Conservation (phyloP, 1,140 invertebrate species). For the Chelonus insularis region DNA sequence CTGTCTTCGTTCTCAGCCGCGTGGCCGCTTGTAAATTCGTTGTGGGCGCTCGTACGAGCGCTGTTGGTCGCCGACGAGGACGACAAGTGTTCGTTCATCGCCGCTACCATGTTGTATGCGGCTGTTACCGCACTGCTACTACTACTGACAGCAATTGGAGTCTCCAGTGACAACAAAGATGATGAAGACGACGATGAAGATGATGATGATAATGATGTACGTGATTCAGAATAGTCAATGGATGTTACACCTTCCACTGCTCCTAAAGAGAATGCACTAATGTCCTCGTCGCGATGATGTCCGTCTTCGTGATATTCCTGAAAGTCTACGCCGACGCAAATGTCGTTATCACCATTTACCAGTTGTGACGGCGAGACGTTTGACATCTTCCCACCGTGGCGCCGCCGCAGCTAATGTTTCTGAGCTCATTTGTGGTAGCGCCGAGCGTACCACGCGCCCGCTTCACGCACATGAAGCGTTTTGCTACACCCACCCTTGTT, state of each 20-base stretch:
- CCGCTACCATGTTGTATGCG: slow-evolving; percentile 56
- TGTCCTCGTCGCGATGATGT: not conserved
- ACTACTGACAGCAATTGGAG: not conserved
- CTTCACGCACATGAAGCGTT: slow-evolving; percentile 37
- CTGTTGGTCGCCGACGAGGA: slow-evolving; percentile 50
- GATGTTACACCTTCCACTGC: not conserved
- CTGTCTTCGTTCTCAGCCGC: slow-evolving; percentile 33
- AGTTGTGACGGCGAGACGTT: slow-evolving; percentile 37
- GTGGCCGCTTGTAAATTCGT: slow-evolving; percentile 19
- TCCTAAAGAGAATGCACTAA: not conserved
- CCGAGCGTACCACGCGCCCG: slow-evolving; percentile 42
- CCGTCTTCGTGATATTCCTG: slow-evolving; percentile 18
- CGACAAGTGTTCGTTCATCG: slow-evolving; percentile 58
- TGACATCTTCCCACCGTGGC: slow-evolving; percentile 41
- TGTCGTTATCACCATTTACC: slow-evolving; percentile 44
- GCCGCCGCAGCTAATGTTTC: slow-evolving; percentile 27
- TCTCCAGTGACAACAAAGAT: not conserved
- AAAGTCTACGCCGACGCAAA: slow-evolving; percentile 8
- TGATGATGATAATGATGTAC: slow-evolving; percentile 12
- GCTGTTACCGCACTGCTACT: slow-evolving; percentile 24
- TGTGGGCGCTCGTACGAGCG: slow-evolving; percentile 34
- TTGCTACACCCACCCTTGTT: slow-evolving; percentile 1
- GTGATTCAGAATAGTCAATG: slow-evolving; percentile 11
- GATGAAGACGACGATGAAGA: slow-evolving; percentile 8
- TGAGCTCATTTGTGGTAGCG: slow-evolving; percentile 37